phyloP scores from a whole-genome alignment of 2,113 vertebrate species.

The Elephas maximus region DNA sequence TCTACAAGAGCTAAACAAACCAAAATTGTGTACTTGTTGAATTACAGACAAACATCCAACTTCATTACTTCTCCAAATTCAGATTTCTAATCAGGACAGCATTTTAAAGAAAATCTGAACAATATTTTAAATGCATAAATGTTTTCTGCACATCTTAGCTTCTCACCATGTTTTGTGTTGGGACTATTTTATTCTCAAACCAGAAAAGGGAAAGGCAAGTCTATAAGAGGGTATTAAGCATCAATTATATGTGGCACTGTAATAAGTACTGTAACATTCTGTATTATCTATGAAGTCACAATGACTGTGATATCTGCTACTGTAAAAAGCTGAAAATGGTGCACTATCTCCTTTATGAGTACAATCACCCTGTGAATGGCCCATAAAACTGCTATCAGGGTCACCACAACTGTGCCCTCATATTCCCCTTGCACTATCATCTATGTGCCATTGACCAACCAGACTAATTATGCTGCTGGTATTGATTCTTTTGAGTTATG shows the following conservation, averaged over 20 bases:
- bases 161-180: neutral
- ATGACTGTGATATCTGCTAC: neutral
- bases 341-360: neutral
- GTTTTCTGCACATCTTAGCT: conserved; percentile 7
- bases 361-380: neutral
- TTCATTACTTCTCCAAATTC: neutral
- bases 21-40: neutral
- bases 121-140: neutral
- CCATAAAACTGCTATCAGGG: neutral
- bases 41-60: neutral
- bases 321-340: neutral
- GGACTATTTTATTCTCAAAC: neutral
- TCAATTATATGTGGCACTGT: neutral
- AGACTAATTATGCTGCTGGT: neutral
- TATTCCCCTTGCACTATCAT: neutral
- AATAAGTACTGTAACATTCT: neutral
- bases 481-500: conserved; percentile 24
- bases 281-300: neutral
- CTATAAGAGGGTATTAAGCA: neutral
- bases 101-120: neutral
- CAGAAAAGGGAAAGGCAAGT: neutral
- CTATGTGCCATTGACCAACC: neutral
- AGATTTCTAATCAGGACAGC: neutral
- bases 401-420: neutral
- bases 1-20: neutral